Percentiles rank a stretch among this genome's conserved stretches.
phyloP scores from a whole-genome alignment of 2,888 invertebrate species.

The Iselma pallidipennis region DNA sequence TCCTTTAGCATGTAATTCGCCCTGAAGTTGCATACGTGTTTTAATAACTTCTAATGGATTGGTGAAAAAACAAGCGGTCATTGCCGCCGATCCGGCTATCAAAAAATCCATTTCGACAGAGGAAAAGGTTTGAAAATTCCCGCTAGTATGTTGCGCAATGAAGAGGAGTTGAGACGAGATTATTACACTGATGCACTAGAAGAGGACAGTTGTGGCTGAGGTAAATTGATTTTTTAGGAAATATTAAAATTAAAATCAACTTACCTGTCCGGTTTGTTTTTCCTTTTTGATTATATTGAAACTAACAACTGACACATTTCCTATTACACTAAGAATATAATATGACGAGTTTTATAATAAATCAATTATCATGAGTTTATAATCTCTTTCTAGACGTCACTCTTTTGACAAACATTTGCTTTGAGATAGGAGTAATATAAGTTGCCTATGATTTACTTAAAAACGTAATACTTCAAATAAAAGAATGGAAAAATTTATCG shows the following conservation, averaged over 20 bases:
- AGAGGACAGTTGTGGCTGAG: background rate
- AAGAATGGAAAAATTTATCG: too few species aligned
- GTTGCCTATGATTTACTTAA: too few species aligned
- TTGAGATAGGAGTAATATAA: background rate
- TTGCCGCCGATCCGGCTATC: conserved; percentile 62
- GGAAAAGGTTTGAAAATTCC: background rate
- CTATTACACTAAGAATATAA: background rate
- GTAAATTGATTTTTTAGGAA: background rate
- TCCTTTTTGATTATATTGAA: background rate
- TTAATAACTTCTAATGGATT: conserved; percentile 91
- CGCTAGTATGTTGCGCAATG: background rate
- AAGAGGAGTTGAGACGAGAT: too few species aligned
- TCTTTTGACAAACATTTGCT: too few species aligned
- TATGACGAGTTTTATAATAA: too few species aligned
- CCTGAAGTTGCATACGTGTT: conserved; percentile 84
- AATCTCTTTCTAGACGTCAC: background rate
- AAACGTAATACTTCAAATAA: too few species aligned
- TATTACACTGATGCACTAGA: background rate
- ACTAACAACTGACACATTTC: background rate
- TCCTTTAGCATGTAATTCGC: conserved; percentile 62
- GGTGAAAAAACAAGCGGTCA: conserved; percentile 74
- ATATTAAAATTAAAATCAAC: background rate
- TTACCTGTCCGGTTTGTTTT: too few species aligned
- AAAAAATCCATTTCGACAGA: conserved; percentile 46
- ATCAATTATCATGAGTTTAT: background rate